These are phyloP conservation scores for Microplitis manilae DNA, from an alignment of 2,888 invertebrate genomes.

Conservation along the genomic window DNA sequence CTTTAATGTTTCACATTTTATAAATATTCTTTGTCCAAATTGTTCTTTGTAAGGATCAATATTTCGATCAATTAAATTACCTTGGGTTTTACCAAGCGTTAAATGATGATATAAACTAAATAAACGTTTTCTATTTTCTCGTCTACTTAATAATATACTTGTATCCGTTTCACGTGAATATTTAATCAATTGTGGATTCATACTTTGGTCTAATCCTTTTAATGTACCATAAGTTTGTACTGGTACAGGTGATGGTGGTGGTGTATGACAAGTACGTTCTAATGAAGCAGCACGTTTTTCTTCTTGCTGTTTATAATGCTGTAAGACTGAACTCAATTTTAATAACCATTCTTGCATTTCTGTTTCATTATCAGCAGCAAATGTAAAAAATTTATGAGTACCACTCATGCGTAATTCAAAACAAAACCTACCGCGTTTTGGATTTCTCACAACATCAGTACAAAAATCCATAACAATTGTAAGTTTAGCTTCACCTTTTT, in stretches of 20 bases:
- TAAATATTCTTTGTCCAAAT: constrained; percentile 88
- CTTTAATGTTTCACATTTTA: constrained; percentile 87
- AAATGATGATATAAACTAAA: constrained; percentile 82
- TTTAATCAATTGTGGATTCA: constrained; percentile 92
- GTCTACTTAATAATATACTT: constrained; percentile 85
- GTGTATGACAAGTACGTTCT: constrained; percentile 75
- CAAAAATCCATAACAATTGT: constrained; percentile 96
- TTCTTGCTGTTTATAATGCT: constrained; percentile 86
- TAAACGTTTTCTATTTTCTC: constrained; percentile 85
- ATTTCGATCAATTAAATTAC: constrained; percentile 72
- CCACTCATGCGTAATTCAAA: constrained; percentile 92
- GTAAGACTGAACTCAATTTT: constrained; percentile 87
- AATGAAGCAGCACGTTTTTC: constrained; percentile 81
- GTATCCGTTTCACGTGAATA: constrained; percentile 93
- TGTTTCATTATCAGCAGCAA: constrained; percentile 89
- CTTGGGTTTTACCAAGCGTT: constrained; percentile 66
- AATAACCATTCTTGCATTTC: constrained; percentile 89
- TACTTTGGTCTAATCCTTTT: constrained; percentile 90
- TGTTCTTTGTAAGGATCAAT: constrained; percentile 88
- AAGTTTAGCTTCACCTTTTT: constrained; percentile 91
- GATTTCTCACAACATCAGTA: constrained; percentile 89
- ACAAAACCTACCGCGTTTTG: constrained; percentile 87
- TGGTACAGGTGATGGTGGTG: constrained; percentile 77
- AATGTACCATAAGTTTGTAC: constrained; percentile 84
- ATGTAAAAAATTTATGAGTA: constrained; percentile 87